phyloP scores from a whole-genome alignment of 1,140 invertebrate species.

The Pseudomyrmex pallidus region DNA sequence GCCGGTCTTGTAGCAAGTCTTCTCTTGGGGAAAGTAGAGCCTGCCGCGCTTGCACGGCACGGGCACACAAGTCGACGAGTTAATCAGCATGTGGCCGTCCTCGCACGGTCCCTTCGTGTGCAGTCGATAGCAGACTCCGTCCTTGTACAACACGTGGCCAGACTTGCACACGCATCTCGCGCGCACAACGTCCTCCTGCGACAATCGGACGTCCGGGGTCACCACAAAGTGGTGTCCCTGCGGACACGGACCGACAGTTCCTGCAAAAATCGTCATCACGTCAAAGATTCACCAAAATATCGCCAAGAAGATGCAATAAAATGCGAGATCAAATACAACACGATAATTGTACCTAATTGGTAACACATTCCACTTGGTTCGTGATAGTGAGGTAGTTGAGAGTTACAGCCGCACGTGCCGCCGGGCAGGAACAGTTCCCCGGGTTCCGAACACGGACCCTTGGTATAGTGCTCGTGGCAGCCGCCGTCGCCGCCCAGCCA shows the following conservation, averaged over 20 bases:
- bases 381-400: conserved; percentile 90
- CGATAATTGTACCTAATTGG: conserved; percentile 87
- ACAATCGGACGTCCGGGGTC: conserved; percentile 74
- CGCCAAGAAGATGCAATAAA: no score
- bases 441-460: conserved; percentile 90
- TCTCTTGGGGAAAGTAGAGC: conserved; percentile 90
- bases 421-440: conserved; percentile 91
- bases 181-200: conserved; percentile 70
- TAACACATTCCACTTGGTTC: conserved; percentile 89
- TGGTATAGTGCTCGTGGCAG: conserved; percentile 92
- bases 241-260: conserved; percentile 89
- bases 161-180: conserved; percentile 89
- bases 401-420: conserved; percentile 89
- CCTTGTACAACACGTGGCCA: conserved; percentile 88
- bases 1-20: conserved; percentile 91
- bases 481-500: conserved; percentile 86
- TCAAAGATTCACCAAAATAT: no score
- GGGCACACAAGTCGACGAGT: conserved; percentile 86
- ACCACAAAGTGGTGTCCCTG: conserved; percentile 89
- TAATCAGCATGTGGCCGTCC: conserved; percentile 88
- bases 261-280: conserved; percentile 79
- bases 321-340: background rate
- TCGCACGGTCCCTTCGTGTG: conserved; percentile 92
- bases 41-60: conserved; percentile 90
- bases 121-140: conserved; percentile 90